Base-by-base conservation (phyloP, 37 sponge, comb jelly and placozoan genomes). In the Aphrocallistes beatrix region DNA sequence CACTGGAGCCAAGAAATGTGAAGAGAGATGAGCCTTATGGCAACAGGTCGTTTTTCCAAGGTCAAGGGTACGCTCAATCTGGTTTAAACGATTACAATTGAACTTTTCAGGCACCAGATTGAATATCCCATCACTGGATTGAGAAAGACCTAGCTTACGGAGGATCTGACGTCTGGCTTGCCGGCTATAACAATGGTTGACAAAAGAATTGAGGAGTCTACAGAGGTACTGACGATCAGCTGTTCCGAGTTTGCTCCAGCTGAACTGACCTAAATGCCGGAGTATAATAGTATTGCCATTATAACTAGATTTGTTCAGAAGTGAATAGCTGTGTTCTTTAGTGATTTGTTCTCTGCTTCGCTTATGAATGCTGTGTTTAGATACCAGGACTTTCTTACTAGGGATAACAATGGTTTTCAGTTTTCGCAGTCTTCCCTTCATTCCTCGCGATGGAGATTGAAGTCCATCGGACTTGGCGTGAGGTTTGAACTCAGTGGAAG, bases 331-430 rank as follows among this genome's bases (percentile, higher is more conserved):
- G 34, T 60, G 75, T 19, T 60, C 75, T 13, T 30, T 60, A 3
- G 21, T 30, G 10, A 60, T 28, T 13, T 60, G 75, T 25, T 19
- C 75, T 13, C n/a, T 19, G 34, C 3, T 19, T 19, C 25, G 32
- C 34, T 60, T 60, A 60, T 30, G 75, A 30, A 60, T 3, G 75
- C n/a, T 60, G 75, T 60, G 75, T 13, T 60, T 60, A 1, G 75
- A 60, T 6, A 60, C n/a, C 10, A 60, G 6, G 10, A 60, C n/a
- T 30, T 60, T 60, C n/a, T 60, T 60, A 13, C 75, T 60, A 6
- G 75, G 75, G n/a, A 60, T 60, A 32, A 60, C 75, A 19, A 60
- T 19, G 34, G 75, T 60, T 60, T 60, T 60, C 28, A 60, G 75
- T 60, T 60, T 60, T 60, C 75, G 10, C n/a, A 60, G n/a, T 13